Evolutionary conservation across 2,113 vertebrate species (phyloP), one percentile per base, ranked within the genome.

Genomic region (Scartelaos histophorus): DNA sequence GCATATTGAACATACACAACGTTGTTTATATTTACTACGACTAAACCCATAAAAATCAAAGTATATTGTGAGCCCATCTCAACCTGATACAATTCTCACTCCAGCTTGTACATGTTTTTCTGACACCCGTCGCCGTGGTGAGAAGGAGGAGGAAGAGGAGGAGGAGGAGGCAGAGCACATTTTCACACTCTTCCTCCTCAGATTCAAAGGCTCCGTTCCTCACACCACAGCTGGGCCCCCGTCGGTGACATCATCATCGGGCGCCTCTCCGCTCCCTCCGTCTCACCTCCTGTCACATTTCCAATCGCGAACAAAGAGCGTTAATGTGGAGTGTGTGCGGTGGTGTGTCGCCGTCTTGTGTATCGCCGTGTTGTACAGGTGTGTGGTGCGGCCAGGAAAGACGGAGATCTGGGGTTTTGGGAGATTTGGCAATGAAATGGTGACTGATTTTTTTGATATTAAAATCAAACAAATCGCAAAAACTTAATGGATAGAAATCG

Each of bases 61-160:
- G 19, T 54, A 61, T 17, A 34, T 61, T 16, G 3, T 24, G 25
- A 16, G 25, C 16, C 15, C 25, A 61, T 17, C 25, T 34, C 58
- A 61, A 13, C 24, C 58, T 34, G 58, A 61, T 7, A 61, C 58
- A 61, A n/a, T 64, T 64, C 34, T 64, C 34, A 64, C 34, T 64
- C 61, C 61, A 43, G 34, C 61, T 35, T 38, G 35, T 38, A 34
- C 34, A 13, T 64, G 17, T 64, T 38, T 64, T 64, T 34, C 34
- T 72, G 76, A 54, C 70, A 24, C 70, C 64, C 58, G 53, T 49
- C 38, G 51, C 51, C 19, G 51, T n/a, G 51, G 51, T 54, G 51
- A 29, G 29, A 4, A 29, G 29, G 29, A 29, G 17, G 74, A 22
- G 3, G 56, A 58, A 22, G 56, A 58, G 56, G 56, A 51, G 17